phyloP scores from a whole-genome alignment of 2,888 invertebrate species.

The Eupithecia insigniata region DNA sequence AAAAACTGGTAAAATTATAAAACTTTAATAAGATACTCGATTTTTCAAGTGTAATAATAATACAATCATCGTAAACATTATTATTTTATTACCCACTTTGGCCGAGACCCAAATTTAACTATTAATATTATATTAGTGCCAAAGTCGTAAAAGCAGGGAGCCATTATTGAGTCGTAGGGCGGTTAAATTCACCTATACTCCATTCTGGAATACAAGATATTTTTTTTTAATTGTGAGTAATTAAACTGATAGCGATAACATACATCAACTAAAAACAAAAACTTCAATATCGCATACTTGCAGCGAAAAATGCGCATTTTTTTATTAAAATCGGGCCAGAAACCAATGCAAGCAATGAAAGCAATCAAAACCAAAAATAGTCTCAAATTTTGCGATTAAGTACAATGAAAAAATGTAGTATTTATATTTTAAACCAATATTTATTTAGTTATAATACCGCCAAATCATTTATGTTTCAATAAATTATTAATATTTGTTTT shows the following conservation, averaged over 20 bases:
- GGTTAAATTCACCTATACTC: not conserved
- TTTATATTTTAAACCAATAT: no score
- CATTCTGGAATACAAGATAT: not conserved
- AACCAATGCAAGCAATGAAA: not conserved
- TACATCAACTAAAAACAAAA: not conserved
- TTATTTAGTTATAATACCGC: no score
- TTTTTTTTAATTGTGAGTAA: not conserved
- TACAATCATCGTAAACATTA: conserved; percentile 38
- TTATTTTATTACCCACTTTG: conserved; percentile 31
- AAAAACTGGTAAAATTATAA: not conserved
- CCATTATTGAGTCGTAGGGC: conserved; percentile 27
- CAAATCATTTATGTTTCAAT: no score
- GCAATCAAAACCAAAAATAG: not conserved
- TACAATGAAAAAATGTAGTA: no score
- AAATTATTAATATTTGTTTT: no score
- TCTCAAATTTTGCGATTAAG: no score
- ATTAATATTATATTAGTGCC: conserved; percentile 38
- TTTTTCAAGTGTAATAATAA: conserved; percentile 32
- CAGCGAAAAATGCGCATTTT: not conserved
- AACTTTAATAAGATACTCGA: conserved; percentile 14
- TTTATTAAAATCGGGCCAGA: not conserved
- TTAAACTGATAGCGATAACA: not conserved
- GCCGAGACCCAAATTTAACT: conserved; percentile 33
- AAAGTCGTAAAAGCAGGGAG: conserved; percentile 31
- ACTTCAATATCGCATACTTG: not conserved